These are phyloP conservation scores for Triplophysa bombifrons DNA, from an alignment of 2,797 vertebrate genomes.

Conservation along the genomic window DNA sequence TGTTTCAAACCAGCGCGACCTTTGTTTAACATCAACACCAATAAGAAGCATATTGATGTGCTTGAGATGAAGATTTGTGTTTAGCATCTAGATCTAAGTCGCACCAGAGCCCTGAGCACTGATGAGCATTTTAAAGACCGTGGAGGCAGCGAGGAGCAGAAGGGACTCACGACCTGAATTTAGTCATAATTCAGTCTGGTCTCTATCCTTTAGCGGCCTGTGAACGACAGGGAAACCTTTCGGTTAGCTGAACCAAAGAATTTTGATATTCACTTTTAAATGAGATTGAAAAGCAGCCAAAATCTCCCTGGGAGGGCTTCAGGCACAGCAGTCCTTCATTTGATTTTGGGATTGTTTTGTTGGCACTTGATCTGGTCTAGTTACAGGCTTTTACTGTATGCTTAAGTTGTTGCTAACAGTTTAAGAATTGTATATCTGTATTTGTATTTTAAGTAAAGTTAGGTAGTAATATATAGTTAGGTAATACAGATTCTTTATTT, in stretches of 20 bases:
- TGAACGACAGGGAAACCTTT: slow-evolving; percentile 35
- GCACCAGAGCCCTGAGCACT: not conserved
- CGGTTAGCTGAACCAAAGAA: slow-evolving; percentile 21
- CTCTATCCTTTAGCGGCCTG: slow-evolving; percentile 6
- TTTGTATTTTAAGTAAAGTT: not conserved
- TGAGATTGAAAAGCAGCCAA: slow-evolving; percentile 35
- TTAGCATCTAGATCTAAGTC: not conserved
- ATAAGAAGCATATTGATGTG: not conserved
- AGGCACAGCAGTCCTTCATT: slow-evolving; percentile 36
- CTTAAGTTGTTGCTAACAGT: not conserved
- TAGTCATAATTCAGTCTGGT: slow-evolving; percentile 3
- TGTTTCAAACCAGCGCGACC: not conserved
- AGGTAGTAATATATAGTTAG: too few species aligned
- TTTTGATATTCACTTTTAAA: slow-evolving; percentile 8
- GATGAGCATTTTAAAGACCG: slow-evolving; percentile 2
- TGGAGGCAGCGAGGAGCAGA: not conserved
- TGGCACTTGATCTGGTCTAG: slow-evolving; percentile 11
- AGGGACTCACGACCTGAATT: slow-evolving; percentile 20
- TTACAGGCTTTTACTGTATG: not conserved
- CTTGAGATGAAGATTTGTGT: not conserved
- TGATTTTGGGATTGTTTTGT: slow-evolving; percentile 32
- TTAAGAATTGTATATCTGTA: not conserved
- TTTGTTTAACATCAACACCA: not conserved
- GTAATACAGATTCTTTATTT: too few species aligned
- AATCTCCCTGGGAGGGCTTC: slow-evolving; percentile 15